Evolutionary conservation across 2,888 invertebrate species (phyloP).

Genomic region (Dasypolia templi): DNA sequence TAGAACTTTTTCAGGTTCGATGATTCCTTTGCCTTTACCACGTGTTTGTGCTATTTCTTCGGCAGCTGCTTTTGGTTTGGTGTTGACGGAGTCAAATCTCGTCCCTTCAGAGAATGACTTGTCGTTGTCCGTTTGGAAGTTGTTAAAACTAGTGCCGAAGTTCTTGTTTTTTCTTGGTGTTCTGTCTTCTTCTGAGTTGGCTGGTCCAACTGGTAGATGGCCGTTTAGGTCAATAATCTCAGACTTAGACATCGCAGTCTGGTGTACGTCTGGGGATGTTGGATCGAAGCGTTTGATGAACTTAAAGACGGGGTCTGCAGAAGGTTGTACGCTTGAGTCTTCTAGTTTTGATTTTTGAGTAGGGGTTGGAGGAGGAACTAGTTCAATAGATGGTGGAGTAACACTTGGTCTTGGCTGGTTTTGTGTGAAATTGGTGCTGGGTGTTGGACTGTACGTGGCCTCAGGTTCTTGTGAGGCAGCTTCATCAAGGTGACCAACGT

Average conservation of each 20-base stretch:
- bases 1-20: slow-evolving; percentile 80
- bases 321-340: slow-evolving; percentile 70
- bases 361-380: slow-evolving; percentile 76
- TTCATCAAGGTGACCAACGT: slow-evolving; percentile 69
- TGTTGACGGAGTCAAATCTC: slow-evolving; percentile 79
- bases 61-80: slow-evolving; percentile 71
- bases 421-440: slow-evolving; percentile 47
- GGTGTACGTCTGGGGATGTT: slow-evolving; percentile 80
- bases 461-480: slow-evolving; percentile 77
- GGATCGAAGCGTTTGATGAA: slow-evolving; percentile 89
- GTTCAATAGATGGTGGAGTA: slow-evolving; percentile 75
- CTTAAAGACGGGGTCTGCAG: slow-evolving; percentile 79
- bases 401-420: slow-evolving; percentile 55
- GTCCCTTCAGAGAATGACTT: slow-evolving; percentile 74
- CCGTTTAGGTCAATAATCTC: slow-evolving; percentile 84
- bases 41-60: slow-evolving; percentile 42
- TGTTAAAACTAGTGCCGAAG: slow-evolving; percentile 77
- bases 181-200: slow-evolving; percentile 84
- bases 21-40: slow-evolving; percentile 58
- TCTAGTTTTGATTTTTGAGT: slow-evolving; percentile 74
- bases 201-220: slow-evolving; percentile 82
- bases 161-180: slow-evolving; percentile 80
- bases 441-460: slow-evolving; percentile 75
- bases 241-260: slow-evolving; percentile 83
- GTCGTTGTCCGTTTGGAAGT: slow-evolving; percentile 74